phyloP scores from a whole-genome alignment of 2,113 vertebrate species.

The Craseonycteris thonglongyai region DNA sequence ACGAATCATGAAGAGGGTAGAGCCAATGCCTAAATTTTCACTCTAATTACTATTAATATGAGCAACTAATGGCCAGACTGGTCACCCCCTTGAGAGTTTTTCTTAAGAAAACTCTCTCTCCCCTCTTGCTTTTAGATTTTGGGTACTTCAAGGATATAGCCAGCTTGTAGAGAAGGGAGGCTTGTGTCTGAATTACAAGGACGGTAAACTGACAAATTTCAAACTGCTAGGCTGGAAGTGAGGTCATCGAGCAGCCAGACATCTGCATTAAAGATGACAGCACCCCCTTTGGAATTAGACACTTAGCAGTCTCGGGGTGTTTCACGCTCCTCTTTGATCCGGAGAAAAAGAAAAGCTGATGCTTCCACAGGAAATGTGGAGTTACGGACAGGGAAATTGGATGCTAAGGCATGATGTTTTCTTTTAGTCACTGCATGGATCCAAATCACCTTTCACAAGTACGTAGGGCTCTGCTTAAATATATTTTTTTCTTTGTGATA shows the following conservation, averaged over 20 bases:
- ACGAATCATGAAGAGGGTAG: not conserved
- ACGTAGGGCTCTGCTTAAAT: not conserved
- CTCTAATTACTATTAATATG: not conserved
- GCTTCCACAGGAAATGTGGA: not conserved
- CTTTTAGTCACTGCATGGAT: not conserved
- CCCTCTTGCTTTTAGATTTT: no score
- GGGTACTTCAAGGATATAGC: not conserved
- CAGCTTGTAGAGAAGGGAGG: not conserved
- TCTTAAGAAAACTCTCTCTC: not conserved
- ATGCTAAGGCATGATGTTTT: not conserved
- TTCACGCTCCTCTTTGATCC: not conserved
- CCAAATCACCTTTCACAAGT: not conserved
- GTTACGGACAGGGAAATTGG: not conserved
- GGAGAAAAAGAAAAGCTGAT: not conserved
- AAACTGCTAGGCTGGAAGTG: not conserved
- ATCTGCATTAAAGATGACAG: not conserved
- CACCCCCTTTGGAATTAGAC: not conserved
- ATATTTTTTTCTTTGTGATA: not conserved
- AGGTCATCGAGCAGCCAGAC: not conserved
- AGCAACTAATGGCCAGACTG: not conserved
- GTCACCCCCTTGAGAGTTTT: not conserved
- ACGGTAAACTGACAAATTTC: not conserved
- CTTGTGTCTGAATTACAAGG: not conserved
- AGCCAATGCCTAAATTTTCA: not conserved
- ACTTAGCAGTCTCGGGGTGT: not conserved